Evolutionary conservation across 2,797 vertebrate genomes (phyloP).

Genomic region (Neosilurus mollespiculum): DNA sequence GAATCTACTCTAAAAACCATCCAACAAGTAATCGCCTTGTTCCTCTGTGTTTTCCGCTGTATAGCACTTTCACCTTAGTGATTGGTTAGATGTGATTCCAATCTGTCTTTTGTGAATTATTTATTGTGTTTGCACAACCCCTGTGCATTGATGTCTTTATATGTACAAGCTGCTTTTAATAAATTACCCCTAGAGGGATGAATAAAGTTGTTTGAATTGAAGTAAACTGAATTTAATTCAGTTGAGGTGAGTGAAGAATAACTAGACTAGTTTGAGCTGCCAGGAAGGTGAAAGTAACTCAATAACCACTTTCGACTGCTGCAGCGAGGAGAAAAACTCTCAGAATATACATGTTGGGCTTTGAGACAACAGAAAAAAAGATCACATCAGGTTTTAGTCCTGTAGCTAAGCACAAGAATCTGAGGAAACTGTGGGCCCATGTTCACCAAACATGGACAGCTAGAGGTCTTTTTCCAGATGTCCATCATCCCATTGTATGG

Average conservation of each 20-base stretch:
- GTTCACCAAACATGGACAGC: neutral
- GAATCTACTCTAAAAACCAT: too few relatives aligned
- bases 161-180: too few relatives aligned
- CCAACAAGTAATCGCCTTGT: too few relatives aligned
- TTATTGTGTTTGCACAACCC: too few relatives aligned
- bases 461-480: neutral
- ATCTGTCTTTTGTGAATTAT: too few relatives aligned
- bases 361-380: neutral
- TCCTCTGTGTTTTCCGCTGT: too few relatives aligned
- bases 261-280: neutral
- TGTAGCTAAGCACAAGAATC: neutral
- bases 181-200: too few relatives aligned
- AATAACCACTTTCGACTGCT: neutral
- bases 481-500: neutral
- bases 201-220: too few relatives aligned
- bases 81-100: too few relatives aligned
- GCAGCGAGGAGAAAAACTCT: neutral
- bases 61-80: too few relatives aligned
- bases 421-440: neutral
- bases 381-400: neutral
- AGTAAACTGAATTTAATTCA: too few relatives aligned
- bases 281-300: neutral
- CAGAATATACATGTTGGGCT: neutral
- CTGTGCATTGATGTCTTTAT: too few relatives aligned
- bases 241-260: neutral